Evolutionary conservation across 1,140 invertebrate species (phyloP), one percentile per base, ranked within the genome.

Genomic region (Aphaenogaster ashmeadi): DNA sequence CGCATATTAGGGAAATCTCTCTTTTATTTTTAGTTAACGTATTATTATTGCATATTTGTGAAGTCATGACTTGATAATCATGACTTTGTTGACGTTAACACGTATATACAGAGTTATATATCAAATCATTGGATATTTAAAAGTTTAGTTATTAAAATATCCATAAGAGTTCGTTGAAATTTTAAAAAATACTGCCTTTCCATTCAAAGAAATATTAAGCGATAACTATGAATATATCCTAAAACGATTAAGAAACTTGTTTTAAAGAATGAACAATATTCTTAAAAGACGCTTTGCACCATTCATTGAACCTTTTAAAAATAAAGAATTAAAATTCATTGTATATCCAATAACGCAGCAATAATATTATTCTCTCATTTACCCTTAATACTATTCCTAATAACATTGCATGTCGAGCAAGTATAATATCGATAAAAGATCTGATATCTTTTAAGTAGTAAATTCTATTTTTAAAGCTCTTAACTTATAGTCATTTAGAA

Each of bases 401-500:
- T 54, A 78, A 64, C 50, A 54, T 72, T 50, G 62, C 36, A 21
- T 62, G n/a, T 44, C 81, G 62, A 64, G 27, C 69, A 58, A 56
- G 15, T 58, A 41, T 36, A 52, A 11, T 50, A 6, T 56, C 27
- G 66, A 56, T 52, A 54, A 79, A 87, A 58, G 62, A 79, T 81
- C 72, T 72, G 18, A 47, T 60, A 84, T 62, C 64, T 21, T 62
- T 38, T 64, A 72, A 69, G 44, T 41, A 52, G 52, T 86, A 66
- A 21, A 60, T 60, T 60, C 36, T 27, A 33, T 50, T 27, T 54
- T 67, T 54, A 56, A 56, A 50, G 27, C 50, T 66, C 62, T 87
- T 77, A 90, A 78, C 33, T 33, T 84, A 90, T 87, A 90, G 52
- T 87, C 79, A 89, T 56, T 77, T 71, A 50, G 52, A 81, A 74